phyloP scores from a whole-genome alignment of 2,888 invertebrate genomes.

The Odontomyia ornata region DNA sequence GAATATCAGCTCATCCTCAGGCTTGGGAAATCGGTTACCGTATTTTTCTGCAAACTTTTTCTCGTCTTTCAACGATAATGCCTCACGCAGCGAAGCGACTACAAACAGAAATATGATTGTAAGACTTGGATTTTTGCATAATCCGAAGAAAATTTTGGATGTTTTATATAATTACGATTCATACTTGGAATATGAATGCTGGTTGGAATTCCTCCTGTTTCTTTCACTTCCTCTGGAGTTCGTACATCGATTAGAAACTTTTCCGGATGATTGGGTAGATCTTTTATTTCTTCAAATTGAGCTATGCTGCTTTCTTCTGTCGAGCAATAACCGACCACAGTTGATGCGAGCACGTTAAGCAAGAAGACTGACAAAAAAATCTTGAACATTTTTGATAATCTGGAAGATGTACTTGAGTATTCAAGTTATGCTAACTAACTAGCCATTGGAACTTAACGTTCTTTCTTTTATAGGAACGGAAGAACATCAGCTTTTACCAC shows the following conservation, averaged over 20 bases:
- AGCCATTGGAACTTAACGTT: no score
- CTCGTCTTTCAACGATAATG: conserved; percentile 6
- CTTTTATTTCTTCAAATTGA: conserved; percentile 63
- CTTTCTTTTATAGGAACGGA: no score
- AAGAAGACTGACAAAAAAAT: neutral
- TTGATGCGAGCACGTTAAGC: neutral
- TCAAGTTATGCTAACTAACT: no score
- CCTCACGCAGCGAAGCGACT: conserved; percentile 26
- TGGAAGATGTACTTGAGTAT: no score
- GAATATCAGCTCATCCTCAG: conserved; percentile 69
- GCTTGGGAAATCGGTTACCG: conserved; percentile 67
- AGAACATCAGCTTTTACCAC: no score
- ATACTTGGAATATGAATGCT: conserved; percentile 81
- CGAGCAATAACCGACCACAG: conserved; percentile 15
- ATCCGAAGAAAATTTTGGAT: neutral
- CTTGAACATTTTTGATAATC: neutral
- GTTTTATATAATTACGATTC: conserved; percentile 46
- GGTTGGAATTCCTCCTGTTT: conserved; percentile 76
- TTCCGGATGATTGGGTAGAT: conserved; percentile 63
- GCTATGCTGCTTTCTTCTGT: conserved; percentile 45
- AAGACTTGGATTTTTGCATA: no score
- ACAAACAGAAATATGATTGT: neutral
- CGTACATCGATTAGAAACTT: conserved; percentile 79
- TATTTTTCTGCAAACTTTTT: conserved; percentile 66
- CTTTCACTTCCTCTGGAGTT: conserved; percentile 75